Percentiles rank a stretch among this genome's conserved stretches.
Evolutionary conservation across 2,888 invertebrate genomes (phyloP).

Genomic region (Cepaea hortensis): DNA sequence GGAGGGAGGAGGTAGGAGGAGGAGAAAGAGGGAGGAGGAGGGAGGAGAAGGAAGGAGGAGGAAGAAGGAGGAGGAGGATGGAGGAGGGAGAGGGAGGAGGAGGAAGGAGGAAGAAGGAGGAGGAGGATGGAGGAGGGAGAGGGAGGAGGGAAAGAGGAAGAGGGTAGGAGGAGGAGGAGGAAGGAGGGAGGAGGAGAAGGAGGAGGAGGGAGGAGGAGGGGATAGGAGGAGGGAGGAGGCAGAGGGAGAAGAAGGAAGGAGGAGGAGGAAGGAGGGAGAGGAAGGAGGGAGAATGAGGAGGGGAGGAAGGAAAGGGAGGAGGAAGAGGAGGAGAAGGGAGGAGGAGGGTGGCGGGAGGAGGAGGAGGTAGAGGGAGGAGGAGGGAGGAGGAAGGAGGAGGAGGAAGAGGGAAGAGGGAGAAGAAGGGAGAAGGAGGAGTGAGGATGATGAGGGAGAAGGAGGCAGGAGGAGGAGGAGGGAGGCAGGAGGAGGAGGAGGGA

Average conservation of each 20-base stretch:
- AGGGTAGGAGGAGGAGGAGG: no score
- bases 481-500: no score
- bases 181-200: not conserved
- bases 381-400: not conserved
- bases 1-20: no score
- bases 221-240: no score
- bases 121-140: no score
- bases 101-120: not conserved
- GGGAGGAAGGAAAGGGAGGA: not conserved
- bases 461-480: no score
- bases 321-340: not conserved
- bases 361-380: not conserved
- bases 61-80: no score
- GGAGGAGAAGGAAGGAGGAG: not conserved
- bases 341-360: no score
- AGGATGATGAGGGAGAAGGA: no score
- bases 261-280: not conserved
- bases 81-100: constrained; percentile 36
- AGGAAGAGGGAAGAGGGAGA: no score
- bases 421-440: no score
- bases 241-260: not conserved
- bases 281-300: not conserved
- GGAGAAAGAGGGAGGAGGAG: constrained; percentile 23
- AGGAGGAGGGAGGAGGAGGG: not conserved
- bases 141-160: no score